A percentile compares a stretch with the other conserved stretches of the same genome.
phyloP scores from a whole-genome alignment of 2,113 vertebrate genomes.

The Hippolais icterina region DNA sequence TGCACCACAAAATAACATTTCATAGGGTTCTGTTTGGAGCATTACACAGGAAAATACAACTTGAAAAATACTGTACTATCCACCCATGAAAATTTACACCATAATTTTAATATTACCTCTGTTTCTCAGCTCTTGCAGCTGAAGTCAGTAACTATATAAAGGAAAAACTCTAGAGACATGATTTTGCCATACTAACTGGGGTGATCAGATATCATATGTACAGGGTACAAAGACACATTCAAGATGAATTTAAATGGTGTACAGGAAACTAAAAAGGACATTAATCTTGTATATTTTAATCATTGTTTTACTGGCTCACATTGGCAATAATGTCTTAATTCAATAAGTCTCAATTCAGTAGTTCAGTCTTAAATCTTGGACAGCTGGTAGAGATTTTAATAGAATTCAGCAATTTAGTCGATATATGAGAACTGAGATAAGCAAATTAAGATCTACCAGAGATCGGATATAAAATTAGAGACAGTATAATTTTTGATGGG shows the following conservation, averaged over 20 bases:
- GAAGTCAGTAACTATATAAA: not conserved
- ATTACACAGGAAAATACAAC: not conserved
- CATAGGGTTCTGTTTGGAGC: not conserved
- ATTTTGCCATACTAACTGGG: not conserved
- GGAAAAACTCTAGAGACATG: not conserved
- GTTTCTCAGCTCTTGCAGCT: not conserved
- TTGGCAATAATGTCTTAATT: conserved; percentile 38
- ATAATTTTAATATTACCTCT: not conserved
- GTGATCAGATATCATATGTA: not conserved
- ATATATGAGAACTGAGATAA: conserved; percentile 49
- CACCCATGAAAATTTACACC: not conserved
- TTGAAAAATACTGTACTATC: not conserved
- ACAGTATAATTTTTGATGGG: conserved; percentile 44
- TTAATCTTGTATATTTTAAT: conserved; percentile 51
- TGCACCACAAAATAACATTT: not conserved
- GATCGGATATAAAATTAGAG: conserved; percentile 56
- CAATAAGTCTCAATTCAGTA: conserved; percentile 46
- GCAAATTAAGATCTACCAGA: conserved; percentile 54
- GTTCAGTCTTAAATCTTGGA: conserved; percentile 51
- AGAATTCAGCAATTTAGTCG: conserved; percentile 43
- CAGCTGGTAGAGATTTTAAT: conserved; percentile 55
- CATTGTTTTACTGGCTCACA: conserved; percentile 3
- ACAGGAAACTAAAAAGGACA: not conserved
- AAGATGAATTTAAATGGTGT: not conserved
- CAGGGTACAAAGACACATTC: not conserved